Conservation (phyloP, 2,797 vertebrate genomes). For the Galago senegalensis region DNA sequence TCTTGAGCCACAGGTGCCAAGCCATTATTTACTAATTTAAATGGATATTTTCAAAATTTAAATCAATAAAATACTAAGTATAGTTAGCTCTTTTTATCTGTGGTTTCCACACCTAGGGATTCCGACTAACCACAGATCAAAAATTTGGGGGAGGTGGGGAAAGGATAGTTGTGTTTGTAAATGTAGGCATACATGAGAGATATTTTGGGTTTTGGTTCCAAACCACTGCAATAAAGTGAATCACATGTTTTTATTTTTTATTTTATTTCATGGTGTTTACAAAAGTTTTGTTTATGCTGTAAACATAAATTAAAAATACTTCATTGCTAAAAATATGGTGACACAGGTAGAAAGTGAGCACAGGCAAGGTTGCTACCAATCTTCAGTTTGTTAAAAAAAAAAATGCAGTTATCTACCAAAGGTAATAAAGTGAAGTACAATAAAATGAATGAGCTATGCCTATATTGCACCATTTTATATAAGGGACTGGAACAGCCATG, state of each 20-base stretch:
- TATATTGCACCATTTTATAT: neutral
- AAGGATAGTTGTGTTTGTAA: neutral
- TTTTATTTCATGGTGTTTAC: neutral
- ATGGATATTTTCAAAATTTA: constrained; percentile 14
- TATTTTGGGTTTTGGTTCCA: neutral
- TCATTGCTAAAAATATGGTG: neutral
- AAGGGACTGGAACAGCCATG: neutral
- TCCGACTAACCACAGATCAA: neutral
- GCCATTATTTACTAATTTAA: constrained; percentile 8
- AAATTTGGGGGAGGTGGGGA: neutral
- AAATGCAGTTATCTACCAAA: neutral
- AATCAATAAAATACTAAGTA: neutral
- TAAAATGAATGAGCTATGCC: neutral
- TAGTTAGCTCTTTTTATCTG: neutral
- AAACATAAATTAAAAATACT: neutral
- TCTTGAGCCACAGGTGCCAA: no score
- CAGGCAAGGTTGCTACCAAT: neutral
- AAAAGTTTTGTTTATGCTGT: neutral
- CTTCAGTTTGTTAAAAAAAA: neutral
- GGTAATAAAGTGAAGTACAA: neutral
- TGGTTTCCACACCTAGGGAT: neutral
- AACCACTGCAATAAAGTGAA: neutral
- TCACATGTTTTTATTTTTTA: neutral
- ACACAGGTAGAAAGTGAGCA: neutral
- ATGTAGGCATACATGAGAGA: neutral